Percentiles rank a stretch among this genome's conserved stretches.
These are phyloP conservation scores for Myanophis thanlyinensis DNA, from an alignment of 2,113 vertebrate species.

Conservation along the genomic window DNA sequence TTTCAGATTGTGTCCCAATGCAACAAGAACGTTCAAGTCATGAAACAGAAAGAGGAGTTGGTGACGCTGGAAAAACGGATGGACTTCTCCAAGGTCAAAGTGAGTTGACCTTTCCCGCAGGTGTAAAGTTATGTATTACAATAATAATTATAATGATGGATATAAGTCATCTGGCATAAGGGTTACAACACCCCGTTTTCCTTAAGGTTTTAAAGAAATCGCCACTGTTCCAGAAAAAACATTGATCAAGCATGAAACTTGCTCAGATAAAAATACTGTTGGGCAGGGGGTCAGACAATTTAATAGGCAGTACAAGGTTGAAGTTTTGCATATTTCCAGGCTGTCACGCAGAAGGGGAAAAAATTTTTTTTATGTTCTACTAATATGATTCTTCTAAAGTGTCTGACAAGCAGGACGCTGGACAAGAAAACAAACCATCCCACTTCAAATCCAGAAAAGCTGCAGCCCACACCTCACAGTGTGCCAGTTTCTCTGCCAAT, in stretches of 20 bases:
- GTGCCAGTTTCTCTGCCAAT: not conserved
- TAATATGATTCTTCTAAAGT: not conserved
- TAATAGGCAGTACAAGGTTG: accelerated
- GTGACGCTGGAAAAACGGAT: constrained; percentile 70
- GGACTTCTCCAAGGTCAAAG: constrained; percentile 74
- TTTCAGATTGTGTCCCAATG: constrained; percentile 70
- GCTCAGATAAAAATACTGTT: not conserved
- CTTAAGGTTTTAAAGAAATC: not conserved
- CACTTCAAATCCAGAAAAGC: not conserved
- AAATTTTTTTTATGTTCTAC: not conserved
- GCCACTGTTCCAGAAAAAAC: not conserved
- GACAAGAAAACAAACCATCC: not conserved
- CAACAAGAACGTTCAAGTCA: constrained; percentile 60
- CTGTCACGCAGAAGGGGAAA: not conserved
- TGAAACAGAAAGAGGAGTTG: constrained; percentile 76
- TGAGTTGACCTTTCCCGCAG: constrained; percentile 7
- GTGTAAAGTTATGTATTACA: not conserved
- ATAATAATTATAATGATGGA: not conserved
- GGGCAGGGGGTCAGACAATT: not conserved
- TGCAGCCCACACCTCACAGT: not conserved
- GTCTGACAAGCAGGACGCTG: not conserved
- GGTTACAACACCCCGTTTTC: not conserved
- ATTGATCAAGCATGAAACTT: not conserved
- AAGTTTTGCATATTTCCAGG: not conserved
- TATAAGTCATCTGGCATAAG: not conserved